Base-by-base conservation (phyloP, 2,888 invertebrate species). In the Carterocephalus palaemon region DNA sequence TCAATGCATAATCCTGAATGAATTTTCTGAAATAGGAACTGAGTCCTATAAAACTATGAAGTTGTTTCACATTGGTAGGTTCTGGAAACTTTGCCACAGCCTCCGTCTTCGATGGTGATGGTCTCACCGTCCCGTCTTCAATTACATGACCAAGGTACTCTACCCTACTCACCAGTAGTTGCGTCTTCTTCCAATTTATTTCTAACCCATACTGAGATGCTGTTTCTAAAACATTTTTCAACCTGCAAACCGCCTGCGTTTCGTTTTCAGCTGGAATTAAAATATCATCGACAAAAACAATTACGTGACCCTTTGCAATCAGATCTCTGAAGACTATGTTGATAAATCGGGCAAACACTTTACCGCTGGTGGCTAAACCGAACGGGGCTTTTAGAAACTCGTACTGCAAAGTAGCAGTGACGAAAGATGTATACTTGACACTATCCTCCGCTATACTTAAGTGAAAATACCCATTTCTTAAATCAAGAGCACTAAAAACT, bases 401-500 rank as follows among this genome's bases (percentile, higher is more conserved):
- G 54, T 55, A 75, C 26, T 76, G 75, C 8, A 9, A 42, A 33
- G 57, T 50, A 2, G 47, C 62, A 1, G 65, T 67, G 2, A 72
- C 67, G 54, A 75, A 76, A 0, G 74, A 46, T 1, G 70, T 70
- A 41, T 69, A 73, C 47, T 64, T 60, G 32, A 61, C 15, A 6
- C 47, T 54, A 5, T 49, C 42, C 28, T 52, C 52, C 7, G 58
- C 58, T 1, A 72, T 41, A 1, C 40, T 48, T 8, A 72, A 63
- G 51, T 75, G 70, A 29, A 71, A 72, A 46, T 66, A 71, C 10
- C 63, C 67, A 57, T 68, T 62, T n/a, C n/a, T n/a, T n/a, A n/a
- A n/a, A n/a, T n/a, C n/a, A n/a, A n/a, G n/a, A n/a, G n/a, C n/a
- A n/a, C n/a, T n/a, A n/a, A n/a, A n/a, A n/a, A n/a, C n/a, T n/a